Evolutionary conservation across 2,113 vertebrate genomes (phyloP).

Genomic region (rabbit (Oryctolagus cuniculus)): DNA sequence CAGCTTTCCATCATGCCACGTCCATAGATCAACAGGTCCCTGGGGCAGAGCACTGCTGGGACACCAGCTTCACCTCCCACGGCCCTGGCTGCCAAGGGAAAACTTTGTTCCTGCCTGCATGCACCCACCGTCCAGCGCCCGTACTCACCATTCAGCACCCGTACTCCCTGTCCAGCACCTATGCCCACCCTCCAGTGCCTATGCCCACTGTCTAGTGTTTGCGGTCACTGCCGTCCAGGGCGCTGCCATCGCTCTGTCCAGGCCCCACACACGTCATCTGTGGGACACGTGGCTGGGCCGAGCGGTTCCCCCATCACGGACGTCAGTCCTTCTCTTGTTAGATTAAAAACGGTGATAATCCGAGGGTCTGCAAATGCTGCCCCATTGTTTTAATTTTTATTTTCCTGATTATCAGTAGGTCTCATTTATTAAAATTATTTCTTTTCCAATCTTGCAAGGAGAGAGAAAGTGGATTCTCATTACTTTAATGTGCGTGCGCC

Average conservation of each 20-base stretch:
- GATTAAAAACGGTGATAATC: background rate
- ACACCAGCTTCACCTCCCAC: rapidly evolving
- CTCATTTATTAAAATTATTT: background rate
- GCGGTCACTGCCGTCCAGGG: too few relatives aligned
- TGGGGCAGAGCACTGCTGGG: background rate
- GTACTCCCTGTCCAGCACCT: too few relatives aligned
- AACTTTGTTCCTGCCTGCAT: background rate
- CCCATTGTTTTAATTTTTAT: background rate
- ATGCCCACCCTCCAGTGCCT: too few relatives aligned
- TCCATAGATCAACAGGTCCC: too few relatives aligned
- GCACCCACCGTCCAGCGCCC: too few relatives aligned
- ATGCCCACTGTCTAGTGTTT: too few relatives aligned
- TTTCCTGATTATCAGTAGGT: conserved; percentile 19
- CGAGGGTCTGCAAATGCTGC: background rate
- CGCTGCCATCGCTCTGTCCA: too few relatives aligned
- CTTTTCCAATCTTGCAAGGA: background rate
- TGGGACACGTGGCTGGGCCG: rapidly evolving
- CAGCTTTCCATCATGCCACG: rapidly evolving
- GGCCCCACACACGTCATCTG: rapidly evolving
- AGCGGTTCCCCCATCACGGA: rapidly evolving
- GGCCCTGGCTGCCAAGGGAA: background rate
- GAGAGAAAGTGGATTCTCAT: background rate
- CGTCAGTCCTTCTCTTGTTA: background rate
- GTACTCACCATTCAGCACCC: too few relatives aligned
- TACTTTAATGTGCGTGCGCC: background rate